Conservation (phyloP, 2,797 vertebrate genomes). For the Agapornis canus region DNA sequence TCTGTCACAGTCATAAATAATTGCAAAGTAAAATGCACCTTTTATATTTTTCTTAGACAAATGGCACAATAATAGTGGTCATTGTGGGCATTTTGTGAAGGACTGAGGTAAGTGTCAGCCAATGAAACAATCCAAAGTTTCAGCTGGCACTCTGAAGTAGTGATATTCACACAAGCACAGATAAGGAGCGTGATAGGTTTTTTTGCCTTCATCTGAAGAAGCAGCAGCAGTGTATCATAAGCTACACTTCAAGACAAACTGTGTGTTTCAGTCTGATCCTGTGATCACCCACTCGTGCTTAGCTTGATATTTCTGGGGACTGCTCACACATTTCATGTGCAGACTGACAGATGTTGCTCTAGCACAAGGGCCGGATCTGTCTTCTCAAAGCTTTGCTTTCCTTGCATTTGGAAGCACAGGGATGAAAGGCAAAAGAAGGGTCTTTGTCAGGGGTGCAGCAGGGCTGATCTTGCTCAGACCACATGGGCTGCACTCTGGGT, state of each 20-base stretch:
- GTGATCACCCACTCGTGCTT: not conserved
- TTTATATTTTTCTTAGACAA: slow-evolving; percentile 3
- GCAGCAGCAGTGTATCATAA: not conserved
- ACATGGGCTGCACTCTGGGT: not conserved
- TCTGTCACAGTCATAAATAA: slow-evolving; percentile 17
- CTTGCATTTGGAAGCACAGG: not conserved
- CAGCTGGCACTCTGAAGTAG: not conserved
- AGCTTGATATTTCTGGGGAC: not conserved
- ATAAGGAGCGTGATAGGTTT: not conserved
- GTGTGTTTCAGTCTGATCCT: not conserved
- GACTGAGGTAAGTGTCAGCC: not conserved
- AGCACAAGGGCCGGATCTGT: not conserved
- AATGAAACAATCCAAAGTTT: not conserved
- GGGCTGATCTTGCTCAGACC: not conserved
- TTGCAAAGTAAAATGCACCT: not conserved
- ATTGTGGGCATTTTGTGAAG: not conserved
- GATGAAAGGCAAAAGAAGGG: not conserved
- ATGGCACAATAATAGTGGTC: not conserved
- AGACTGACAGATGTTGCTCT: not conserved
- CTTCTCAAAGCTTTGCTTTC: not conserved
- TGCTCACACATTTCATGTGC: not conserved
- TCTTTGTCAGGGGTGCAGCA: not conserved
- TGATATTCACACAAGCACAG: not conserved
- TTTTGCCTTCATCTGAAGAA: not conserved
- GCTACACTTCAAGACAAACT: not conserved